phyloP scores from a whole-genome alignment of 2,888 invertebrate species.

The Eurytoma adleriae region DNA sequence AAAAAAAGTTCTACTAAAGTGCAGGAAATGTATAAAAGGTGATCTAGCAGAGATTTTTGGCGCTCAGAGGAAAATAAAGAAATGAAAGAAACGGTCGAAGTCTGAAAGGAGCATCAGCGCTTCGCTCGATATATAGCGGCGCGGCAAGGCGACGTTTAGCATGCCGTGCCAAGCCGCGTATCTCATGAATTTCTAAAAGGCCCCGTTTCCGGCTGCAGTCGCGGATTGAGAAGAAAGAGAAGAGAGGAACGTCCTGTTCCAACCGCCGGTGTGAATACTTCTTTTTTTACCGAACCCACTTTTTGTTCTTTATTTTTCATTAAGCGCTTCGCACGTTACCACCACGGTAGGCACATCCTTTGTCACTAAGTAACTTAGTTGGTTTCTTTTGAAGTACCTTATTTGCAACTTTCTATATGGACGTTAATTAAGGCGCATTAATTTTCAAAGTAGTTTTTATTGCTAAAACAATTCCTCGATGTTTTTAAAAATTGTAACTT shows the following conservation, averaged over 20 bases:
- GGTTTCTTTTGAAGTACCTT: no score
- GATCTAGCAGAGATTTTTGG: constrained; percentile 10
- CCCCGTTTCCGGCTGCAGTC: constrained; percentile 56
- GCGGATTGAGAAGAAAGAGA: constrained; percentile 46
- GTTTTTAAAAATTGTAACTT: no score
- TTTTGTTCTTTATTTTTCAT: constrained; percentile 3
- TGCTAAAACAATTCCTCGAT: no score
- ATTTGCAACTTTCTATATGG: no score
- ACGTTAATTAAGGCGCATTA: no score
- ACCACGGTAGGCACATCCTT: no score
- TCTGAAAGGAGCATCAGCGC: constrained; percentile 6
- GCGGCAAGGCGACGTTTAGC: constrained; percentile 39
- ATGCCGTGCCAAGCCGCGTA: constrained; percentile 42
- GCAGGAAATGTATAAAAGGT: neutral
- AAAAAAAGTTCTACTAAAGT: no score
- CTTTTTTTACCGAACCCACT: constrained; percentile 7
- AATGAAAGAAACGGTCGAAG: constrained; percentile 5
- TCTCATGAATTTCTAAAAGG: constrained; percentile 58
- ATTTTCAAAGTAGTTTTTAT: no score
- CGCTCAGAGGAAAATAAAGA: neutral
- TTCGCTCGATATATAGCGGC: neutral
- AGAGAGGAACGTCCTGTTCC: constrained; percentile 44
- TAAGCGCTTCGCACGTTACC: neutral
- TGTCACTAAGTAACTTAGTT: no score
- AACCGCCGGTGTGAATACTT: constrained; percentile 23